phyloP scores from a whole-genome alignment of 2,797 vertebrate genomes.

The Parotocinclus haroldoi region DNA sequence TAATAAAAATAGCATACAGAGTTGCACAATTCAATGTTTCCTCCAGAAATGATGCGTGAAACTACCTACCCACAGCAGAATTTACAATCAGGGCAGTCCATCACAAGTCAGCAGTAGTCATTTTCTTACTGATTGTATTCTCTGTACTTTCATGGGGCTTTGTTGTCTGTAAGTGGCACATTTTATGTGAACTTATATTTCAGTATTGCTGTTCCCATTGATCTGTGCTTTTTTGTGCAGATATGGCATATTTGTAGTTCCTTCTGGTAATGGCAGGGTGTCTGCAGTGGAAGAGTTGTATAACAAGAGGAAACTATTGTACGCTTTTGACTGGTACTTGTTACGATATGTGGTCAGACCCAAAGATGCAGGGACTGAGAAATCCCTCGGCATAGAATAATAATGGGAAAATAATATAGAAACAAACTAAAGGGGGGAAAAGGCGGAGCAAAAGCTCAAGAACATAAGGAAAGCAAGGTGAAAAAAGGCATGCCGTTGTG shows the following conservation, averaged over 20 bases:
- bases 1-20: slow-evolving; percentile 9
- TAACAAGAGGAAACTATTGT: slow-evolving; percentile 63
- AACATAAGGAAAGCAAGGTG: too few species aligned
- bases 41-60: slow-evolving; percentile 18
- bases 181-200: slow-evolving; percentile 63
- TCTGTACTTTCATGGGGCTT: slow-evolving; percentile 39
- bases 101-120: slow-evolving; percentile 28
- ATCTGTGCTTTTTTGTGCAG: slow-evolving; percentile 46
- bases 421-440: too few species aligned
- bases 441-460: too few species aligned
- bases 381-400: too few species aligned
- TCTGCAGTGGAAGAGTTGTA: slow-evolving; percentile 52
- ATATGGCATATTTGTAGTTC: slow-evolving; percentile 64
- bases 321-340: slow-evolving; percentile 60
- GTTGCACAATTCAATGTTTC: slow-evolving; percentile 19
- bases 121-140: slow-evolving; percentile 51
- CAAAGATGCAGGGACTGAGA: too few species aligned
- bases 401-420: too few species aligned
- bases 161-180: slow-evolving; percentile 32
- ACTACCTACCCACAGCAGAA: slow-evolving; percentile 12
- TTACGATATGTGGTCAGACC: too few species aligned
- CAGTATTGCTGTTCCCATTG: slow-evolving; percentile 44
- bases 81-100: slow-evolving; percentile 22
- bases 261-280: slow-evolving; percentile 36
- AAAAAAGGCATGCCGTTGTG: too few species aligned